A percentile compares a stretch with the other conserved stretches of the same genome.
These are phyloP conservation scores for Neoniphon sammara DNA, from an alignment of 2,797 vertebrate species.

Conservation along the genomic window DNA sequence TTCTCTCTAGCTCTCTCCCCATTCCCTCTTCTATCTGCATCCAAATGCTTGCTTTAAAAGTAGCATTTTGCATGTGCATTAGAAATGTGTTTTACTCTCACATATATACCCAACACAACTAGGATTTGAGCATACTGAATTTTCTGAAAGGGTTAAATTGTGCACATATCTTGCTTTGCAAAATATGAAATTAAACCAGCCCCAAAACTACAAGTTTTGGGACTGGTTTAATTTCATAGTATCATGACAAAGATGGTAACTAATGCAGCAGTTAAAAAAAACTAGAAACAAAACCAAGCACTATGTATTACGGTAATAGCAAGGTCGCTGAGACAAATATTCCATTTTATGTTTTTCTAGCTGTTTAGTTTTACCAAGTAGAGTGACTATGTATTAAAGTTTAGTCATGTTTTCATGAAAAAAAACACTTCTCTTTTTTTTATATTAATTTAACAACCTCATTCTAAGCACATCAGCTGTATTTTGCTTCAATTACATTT, in stretches of 20 bases:
- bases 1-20: constrained; percentile 17
- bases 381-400: neutral
- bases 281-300: neutral
- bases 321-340: too few relatives aligned
- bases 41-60: constrained; percentile 12
- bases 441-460: neutral
- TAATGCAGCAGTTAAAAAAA: neutral
- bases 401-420: neutral
- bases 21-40: constrained; percentile 21
- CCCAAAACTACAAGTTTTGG: too few relatives aligned
- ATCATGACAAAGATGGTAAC: neutral
- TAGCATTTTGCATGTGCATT: constrained; percentile 16
- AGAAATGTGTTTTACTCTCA: constrained; percentile 2
- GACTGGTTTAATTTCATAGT: neutral
- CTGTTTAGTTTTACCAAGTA: neutral
- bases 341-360: neutral
- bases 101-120: neutral
- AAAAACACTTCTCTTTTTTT: neutral
- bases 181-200: neutral
- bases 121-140: constrained; percentile 9
- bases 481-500: neutral
- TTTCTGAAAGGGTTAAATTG: neutral
- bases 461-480: neutral
- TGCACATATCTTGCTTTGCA: constrained; percentile 5
- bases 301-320: neutral